Conservation (phyloP, 2,113 vertebrate genomes). For the Colius striatus region DNA sequence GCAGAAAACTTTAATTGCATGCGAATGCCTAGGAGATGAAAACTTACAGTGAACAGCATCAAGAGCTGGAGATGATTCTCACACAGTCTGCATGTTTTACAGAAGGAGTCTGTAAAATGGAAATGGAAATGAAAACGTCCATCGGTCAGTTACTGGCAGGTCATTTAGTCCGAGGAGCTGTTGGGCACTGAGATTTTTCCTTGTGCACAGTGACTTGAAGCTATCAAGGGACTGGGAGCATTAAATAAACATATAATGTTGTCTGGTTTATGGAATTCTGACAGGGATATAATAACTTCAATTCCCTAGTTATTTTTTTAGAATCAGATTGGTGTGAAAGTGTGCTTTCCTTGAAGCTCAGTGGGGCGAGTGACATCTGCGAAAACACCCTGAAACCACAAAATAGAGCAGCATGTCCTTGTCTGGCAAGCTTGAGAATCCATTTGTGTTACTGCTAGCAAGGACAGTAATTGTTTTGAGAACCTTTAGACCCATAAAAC, state of each 20-base stretch:
- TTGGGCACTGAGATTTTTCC: background rate
- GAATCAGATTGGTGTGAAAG: conserved; percentile 37
- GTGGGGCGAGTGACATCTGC: conserved; percentile 17
- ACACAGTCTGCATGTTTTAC: background rate
- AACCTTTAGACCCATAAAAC: conserved; percentile 51
- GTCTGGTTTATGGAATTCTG: conserved; percentile 49
- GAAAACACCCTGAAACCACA: conserved; percentile 20
- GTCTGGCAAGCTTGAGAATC: conserved; percentile 32
- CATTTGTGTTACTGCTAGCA: conserved; percentile 12
- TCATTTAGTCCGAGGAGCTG: background rate
- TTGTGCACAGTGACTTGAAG: background rate
- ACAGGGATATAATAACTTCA: conserved; percentile 45
- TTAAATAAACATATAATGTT: conserved; percentile 46
- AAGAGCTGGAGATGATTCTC: background rate
- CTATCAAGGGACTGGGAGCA: background rate
- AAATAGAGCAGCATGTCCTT: conserved; percentile 12
- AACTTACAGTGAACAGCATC: background rate
- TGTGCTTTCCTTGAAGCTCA: conserved; percentile 51
- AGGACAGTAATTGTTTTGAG: conserved; percentile 54
- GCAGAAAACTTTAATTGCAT: background rate
- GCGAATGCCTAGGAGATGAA: background rate
- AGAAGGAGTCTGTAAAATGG: background rate
- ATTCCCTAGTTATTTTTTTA: conserved; percentile 33
- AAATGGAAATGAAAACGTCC: background rate
- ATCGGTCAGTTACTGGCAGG: background rate